Conservation (phyloP, 2,797 vertebrate genomes). For the Rhabdomys pumilio region DNA sequence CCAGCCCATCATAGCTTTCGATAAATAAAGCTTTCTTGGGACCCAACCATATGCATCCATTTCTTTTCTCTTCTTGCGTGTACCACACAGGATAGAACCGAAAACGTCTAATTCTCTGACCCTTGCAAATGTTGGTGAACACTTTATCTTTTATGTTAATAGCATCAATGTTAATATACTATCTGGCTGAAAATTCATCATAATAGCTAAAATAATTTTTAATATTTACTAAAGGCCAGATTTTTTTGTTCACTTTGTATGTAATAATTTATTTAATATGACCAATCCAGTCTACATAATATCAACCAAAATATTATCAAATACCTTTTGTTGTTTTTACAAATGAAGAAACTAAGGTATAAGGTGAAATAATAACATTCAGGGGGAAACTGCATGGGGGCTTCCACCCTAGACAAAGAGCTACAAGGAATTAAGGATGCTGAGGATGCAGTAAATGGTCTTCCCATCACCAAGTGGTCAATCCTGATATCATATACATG, state of each 20-base stretch:
- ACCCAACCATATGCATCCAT: background rate
- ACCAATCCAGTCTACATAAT: background rate
- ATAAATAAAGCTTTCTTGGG: constrained; percentile 21
- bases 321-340: constrained; percentile 22
- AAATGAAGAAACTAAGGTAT: constrained; percentile 33
- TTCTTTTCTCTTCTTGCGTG: constrained; percentile 30
- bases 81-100: background rate
- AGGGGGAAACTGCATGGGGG: background rate
- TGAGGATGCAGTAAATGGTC: background rate
- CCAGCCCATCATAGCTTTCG: background rate
- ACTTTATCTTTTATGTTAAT: background rate
- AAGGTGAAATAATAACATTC: background rate
- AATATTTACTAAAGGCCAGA: background rate
- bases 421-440: background rate
- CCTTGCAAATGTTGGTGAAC: background rate
- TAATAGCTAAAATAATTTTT: background rate
- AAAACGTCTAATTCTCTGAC: background rate
- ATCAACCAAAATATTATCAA: background rate
- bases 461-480: background rate
- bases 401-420: background rate
- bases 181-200: background rate
- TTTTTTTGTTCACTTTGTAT: constrained; percentile 41
- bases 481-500: background rate
- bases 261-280: background rate
- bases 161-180: background rate